These are phyloP conservation scores for Selenia dentaria DNA, from an alignment of 2,888 invertebrate genomes.

Conservation along the genomic window DNA sequence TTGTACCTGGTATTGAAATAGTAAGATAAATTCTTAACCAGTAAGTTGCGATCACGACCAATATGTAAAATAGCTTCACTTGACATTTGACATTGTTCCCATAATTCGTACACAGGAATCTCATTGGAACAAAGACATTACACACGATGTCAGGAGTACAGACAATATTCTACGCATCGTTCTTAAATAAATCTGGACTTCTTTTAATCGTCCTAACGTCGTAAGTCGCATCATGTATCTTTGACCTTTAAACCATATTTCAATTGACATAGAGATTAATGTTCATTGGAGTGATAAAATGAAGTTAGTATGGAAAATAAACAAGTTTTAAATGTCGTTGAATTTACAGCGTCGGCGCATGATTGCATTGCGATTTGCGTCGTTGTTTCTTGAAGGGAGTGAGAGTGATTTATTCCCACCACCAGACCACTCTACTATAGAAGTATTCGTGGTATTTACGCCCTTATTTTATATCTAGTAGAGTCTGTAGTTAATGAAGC, in stretches of 20 bases:
- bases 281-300: constrained; percentile 15
- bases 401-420: constrained; percentile 23
- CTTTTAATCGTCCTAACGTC: constrained; percentile 28
- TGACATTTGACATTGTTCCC: constrained; percentile 44
- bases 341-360: constrained; percentile 68
- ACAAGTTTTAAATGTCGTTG: constrained; percentile 58
- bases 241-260: constrained; percentile 32
- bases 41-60: constrained; percentile 2
- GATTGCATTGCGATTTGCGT: constrained; percentile 67
- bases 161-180: constrained; percentile 74
- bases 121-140: constrained; percentile 76
- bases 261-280: constrained; percentile 17
- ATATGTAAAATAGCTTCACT: constrained; percentile 27
- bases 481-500: no score
- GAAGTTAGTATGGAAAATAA: constrained; percentile 33
- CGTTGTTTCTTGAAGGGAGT: constrained; percentile 56
- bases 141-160: constrained; percentile 66
- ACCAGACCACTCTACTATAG: no score
- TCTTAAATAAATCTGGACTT: constrained; percentile 66
- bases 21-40: neutral
- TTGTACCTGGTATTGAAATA: no score
- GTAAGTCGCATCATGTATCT: constrained; percentile 23
- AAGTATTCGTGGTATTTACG: no score
- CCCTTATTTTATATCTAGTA: no score
- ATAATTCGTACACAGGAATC: constrained; percentile 56